These are phyloP conservation scores for Phalera bucephala DNA, from an alignment of 2,888 invertebrate genomes.

Conservation along the genomic window DNA sequence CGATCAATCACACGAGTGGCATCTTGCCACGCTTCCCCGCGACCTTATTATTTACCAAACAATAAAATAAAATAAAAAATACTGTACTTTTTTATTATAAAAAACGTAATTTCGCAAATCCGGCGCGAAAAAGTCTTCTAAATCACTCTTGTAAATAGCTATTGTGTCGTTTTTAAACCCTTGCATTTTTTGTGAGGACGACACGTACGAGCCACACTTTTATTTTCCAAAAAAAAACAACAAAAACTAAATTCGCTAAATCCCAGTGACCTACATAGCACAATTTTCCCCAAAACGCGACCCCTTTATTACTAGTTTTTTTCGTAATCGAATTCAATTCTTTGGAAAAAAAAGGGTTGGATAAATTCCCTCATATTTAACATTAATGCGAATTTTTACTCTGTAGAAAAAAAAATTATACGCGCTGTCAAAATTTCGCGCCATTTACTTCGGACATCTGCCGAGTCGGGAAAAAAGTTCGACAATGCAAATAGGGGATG, in stretches of 20 bases:
- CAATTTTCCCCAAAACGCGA: slow-evolving; percentile 66
- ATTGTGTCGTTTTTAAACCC: slow-evolving; percentile 76
- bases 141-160: slow-evolving; percentile 75
- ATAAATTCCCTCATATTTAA: slow-evolving; percentile 67
- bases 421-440: slow-evolving; percentile 81
- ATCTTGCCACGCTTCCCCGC: slow-evolving; percentile 52
- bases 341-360: slow-evolving; percentile 81
- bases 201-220: slow-evolving; percentile 70
- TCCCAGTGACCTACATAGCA: slow-evolving; percentile 74
- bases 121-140: slow-evolving; percentile 56
- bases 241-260: slow-evolving; percentile 63
- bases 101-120: slow-evolving; percentile 64
- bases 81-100: slow-evolving; percentile 42
- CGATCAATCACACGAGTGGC: slow-evolving; percentile 59
- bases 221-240: slow-evolving; percentile 43
- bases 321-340: slow-evolving; percentile 79
- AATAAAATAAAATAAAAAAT: slow-evolving; percentile 49
- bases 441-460: slow-evolving; percentile 79
- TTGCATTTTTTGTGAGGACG: slow-evolving; percentile 62
- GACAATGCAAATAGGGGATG: slow-evolving; percentile 80
- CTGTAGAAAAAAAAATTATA: slow-evolving; percentile 70
- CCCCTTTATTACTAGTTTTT: slow-evolving; percentile 66
- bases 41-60: slow-evolving; percentile 46
- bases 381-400: slow-evolving; percentile 63
- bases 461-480: slow-evolving; percentile 61